Base-by-base conservation (phyloP, 2,888 invertebrate genomes). In the Helobdella robusta region DNA sequence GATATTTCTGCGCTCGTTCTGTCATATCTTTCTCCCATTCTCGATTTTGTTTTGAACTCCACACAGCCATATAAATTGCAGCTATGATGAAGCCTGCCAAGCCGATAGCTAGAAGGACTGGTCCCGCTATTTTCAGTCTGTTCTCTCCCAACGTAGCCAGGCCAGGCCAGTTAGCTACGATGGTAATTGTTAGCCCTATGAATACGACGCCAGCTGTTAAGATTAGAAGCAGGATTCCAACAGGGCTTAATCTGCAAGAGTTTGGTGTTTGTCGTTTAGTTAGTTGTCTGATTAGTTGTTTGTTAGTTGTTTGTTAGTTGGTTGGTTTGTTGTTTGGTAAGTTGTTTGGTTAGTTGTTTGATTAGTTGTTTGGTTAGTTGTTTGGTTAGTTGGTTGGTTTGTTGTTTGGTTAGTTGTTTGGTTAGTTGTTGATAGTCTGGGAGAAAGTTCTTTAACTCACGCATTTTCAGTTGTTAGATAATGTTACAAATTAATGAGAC, bases 141-240 rank as follows among this genome's bases (percentile, higher is more conserved):
- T 72, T 68, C 23, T 66, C 69, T 18, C 67, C 67, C 18, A 70
- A 66, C 11, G 69, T 54, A 18, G 71, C 63, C 44, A 69, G 64
- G 25, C 69, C 69, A n/a, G 70, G 71, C 70, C 70, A 69, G 63
- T 69, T 60, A 30, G 70, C 69, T 25, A 70, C 68, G 59, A 72
- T 66, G 34, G 69, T 72, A 66, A 72, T 67, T 25, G 67, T 67
- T 32, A 71, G 59, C 5, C 71, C 72, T 28, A 71, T 67, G 64
- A 72, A 66, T 48, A 70, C 20, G 48, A 72, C 58, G 18, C 70
- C 72, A 40, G 69, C 58, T 18, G 67, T 66, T 6, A 72, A 50
- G 36, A 71, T 70, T 18, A 70, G 36, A 0, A 71, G 30, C 35
- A 72, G 56, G 58, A 72, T 72, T 30, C 65, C 56, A 28, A 70